Evolutionary conservation across 2,888 invertebrate species (phyloP), one percentile per base, ranked within the genome.

Genomic region (Apoda limacodes): DNA sequence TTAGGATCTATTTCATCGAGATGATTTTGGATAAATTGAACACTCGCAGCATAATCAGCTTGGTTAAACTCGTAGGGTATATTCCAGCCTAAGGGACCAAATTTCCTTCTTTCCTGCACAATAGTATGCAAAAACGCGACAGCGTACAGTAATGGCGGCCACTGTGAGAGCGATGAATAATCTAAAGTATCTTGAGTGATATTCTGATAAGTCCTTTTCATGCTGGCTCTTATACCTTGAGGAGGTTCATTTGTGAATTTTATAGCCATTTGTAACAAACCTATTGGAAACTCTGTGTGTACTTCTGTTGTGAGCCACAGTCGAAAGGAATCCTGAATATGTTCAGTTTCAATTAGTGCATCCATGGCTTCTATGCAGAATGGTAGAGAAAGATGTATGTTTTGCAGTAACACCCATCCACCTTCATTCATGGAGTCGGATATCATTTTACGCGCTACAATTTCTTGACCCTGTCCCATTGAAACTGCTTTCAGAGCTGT

Each of bases 161-260:
- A 98, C 62, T 96, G 95, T 0, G 88, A 80, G 51, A 95, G 88
- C 1, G 92, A 88, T 7, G 95, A 94, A 59, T 95, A 95, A 62
- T 98, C 98, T 48, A 97, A 76, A 34, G 90, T 91, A 60, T 97
- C 96, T 80, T 94, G 96, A 1, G 90, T 92, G 7, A 95, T 87
- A 35, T 72, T 81, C 69, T 95, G 94, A 58, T 97, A 98, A 0
- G 97, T 97, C 59, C 97, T 85, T 63, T 94, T 95, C 76, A 98
- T 84, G 60, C 95, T 95, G 7, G 96, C 96, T 50, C 76, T 49
- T 25, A 97, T 94, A 5, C 96, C 98, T 82, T 95, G 95, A 0
- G 98, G 97, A 9, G 97, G 97, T 72, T 98, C 98, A 62, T 97
- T 97, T 1, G 98, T 98, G 60, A 95, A 98, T 72, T 98, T 98